Conservation (phyloP, 2,797 vertebrate species). For the Acrossocheilus fasciatus region DNA sequence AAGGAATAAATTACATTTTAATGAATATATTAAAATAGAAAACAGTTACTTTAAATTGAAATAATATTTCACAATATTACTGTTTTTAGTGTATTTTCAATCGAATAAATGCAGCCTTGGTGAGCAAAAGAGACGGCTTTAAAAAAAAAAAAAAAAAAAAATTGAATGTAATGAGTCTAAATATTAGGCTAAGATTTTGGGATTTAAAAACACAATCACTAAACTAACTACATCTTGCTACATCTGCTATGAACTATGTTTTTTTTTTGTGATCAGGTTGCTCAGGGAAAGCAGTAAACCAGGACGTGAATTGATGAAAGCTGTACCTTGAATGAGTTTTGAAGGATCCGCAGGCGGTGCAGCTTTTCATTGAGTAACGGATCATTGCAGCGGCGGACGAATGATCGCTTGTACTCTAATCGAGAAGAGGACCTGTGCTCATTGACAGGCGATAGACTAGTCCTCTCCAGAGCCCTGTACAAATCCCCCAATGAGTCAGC, state of each 20-base stretch:
- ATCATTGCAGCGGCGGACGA: constrained; percentile 93
- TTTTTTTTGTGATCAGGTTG: neutral
- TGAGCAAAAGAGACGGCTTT: neutral
- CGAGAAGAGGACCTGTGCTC: constrained; percentile 89
- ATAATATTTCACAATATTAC: no score
- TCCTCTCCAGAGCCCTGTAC: constrained; percentile 94
- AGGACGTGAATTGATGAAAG: neutral
- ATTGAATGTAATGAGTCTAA: no score
- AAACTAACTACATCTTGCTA: neutral
- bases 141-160: neutral
- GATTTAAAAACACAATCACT: neutral
- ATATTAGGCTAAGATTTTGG: neutral
- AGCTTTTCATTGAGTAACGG: constrained; percentile 97
- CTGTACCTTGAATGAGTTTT: constrained; percentile 95
- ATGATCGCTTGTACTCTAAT: constrained; percentile 94
- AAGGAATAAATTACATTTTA: neutral
- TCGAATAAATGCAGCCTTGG: neutral
- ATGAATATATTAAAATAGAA: neutral
- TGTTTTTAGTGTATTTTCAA: neutral
- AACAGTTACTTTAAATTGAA: no score
- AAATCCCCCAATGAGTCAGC: constrained; percentile 94
- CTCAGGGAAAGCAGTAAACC: neutral
- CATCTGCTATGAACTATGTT: no score
- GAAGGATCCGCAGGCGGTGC: constrained; percentile 93
- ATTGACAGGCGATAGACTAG: constrained; percentile 88